Conservation (phyloP, 2,797 vertebrate genomes). For the Chrysocyon brachyurus region DNA sequence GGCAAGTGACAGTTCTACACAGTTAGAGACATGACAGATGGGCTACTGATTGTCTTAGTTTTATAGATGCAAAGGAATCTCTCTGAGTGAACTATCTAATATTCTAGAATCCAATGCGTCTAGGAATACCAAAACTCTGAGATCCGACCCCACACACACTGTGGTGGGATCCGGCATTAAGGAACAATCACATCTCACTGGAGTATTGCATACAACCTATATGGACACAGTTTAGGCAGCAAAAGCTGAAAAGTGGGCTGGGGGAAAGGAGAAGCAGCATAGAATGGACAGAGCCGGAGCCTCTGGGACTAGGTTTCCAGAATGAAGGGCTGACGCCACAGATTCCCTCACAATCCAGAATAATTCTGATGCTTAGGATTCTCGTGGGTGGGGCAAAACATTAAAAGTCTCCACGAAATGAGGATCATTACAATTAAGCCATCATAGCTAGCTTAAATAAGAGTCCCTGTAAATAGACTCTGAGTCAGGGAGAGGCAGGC, state of each 20-base stretch:
- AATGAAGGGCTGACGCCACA: background rate
- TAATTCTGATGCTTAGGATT: slow-evolving; percentile 24
- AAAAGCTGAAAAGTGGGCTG: background rate
- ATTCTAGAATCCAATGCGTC: background rate
- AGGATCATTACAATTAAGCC: background rate
- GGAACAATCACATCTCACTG: background rate
- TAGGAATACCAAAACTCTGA: background rate
- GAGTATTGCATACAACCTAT: background rate
- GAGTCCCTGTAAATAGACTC: slow-evolving; percentile 50
- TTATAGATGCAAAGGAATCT: slow-evolving; percentile 39
- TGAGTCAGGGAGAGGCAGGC: background rate
- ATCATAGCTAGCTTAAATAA: background rate
- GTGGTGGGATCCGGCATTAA: background rate
- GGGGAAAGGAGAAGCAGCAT: background rate
- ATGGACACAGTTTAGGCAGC: background rate
- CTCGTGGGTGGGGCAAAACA: background rate
- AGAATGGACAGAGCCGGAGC: background rate
- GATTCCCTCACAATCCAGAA: background rate
- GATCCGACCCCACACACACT: background rate
- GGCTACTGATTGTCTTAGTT: background rate
- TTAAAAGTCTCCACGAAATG: background rate
- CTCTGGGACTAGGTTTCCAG: background rate
- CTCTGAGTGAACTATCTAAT: background rate
- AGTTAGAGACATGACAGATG: background rate
- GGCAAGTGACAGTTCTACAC: background rate